Conservation (phyloP, 2,888 invertebrate species). For the Hyppa rectilinea region DNA sequence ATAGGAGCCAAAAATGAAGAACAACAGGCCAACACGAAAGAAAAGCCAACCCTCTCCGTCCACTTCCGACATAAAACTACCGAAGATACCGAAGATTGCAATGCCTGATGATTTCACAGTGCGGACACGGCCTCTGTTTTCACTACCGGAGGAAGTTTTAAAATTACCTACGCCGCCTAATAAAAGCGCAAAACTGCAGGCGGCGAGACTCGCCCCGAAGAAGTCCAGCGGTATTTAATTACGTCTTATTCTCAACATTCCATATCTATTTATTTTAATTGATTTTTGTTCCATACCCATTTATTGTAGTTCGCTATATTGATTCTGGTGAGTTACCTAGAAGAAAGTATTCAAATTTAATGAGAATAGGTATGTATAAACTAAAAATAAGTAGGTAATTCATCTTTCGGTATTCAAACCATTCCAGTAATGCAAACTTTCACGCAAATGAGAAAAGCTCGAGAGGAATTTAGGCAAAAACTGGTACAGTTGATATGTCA, state of each 20-base stretch:
- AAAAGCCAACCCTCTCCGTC: slow-evolving; percentile 82
- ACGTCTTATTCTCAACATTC: slow-evolving; percentile 11
- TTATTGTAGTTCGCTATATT: too few species aligned
- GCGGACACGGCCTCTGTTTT: slow-evolving; percentile 90
- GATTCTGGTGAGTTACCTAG: neutral
- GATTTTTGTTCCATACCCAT: too few species aligned
- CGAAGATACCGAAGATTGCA: slow-evolving; percentile 89
- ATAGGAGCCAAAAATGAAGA: slow-evolving; percentile 66
- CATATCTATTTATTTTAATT: slow-evolving; percentile 11
- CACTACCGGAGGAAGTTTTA: slow-evolving; percentile 91
- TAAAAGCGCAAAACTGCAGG: slow-evolving; percentile 73
- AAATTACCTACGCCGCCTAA: slow-evolving; percentile 84
- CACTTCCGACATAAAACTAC: slow-evolving; percentile 87
- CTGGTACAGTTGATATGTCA: slow-evolving; percentile 94
- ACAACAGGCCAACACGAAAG: slow-evolving; percentile 81
- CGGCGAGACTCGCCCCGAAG: slow-evolving; percentile 49
- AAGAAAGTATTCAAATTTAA: too few species aligned
- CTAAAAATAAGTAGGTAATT: too few species aligned
- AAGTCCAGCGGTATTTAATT: slow-evolving; percentile 80
- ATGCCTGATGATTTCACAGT: slow-evolving; percentile 91
- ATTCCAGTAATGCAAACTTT: slow-evolving; percentile 92
- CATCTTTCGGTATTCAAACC: too few species aligned
- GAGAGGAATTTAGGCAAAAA: slow-evolving; percentile 95
- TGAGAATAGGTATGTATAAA: neutral
- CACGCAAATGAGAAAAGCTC: slow-evolving; percentile 92